Evolutionary conservation across 2,888 invertebrate species (phyloP).

Genomic region (Synanthedon andrenaeformis): DNA sequence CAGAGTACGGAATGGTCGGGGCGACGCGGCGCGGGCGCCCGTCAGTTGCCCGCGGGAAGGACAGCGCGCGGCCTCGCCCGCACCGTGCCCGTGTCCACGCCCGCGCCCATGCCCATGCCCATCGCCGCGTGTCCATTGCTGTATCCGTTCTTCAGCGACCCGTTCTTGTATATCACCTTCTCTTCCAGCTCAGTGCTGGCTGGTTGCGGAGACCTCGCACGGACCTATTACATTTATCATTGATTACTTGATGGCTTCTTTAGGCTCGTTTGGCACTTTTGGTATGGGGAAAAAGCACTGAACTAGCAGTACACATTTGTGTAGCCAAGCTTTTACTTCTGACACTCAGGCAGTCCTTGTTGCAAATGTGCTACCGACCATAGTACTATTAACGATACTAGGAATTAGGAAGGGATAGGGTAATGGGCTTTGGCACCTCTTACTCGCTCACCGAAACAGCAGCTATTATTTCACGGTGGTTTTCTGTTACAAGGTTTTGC

Average conservation of each 20-base stretch:
- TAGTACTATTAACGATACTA: too few relatives aligned
- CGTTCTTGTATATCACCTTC: conserved; percentile 39
- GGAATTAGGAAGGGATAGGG: too few relatives aligned
- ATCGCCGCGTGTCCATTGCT: conserved; percentile 45
- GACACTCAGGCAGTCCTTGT: too few relatives aligned
- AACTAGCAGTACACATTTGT: too few relatives aligned
- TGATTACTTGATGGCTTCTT: not conserved
- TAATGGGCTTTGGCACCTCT: too few relatives aligned
- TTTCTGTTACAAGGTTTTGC: too few relatives aligned
- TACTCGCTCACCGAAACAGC: too few relatives aligned
- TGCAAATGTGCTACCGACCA: too few relatives aligned
- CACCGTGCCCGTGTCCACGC: conserved; percentile 1
- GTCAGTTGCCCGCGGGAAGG: conserved; percentile 63
- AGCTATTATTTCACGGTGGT: too few relatives aligned
- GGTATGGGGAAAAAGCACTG: too few relatives aligned
- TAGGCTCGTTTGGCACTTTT: too few relatives aligned
- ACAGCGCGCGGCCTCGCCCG: conserved; percentile 53
- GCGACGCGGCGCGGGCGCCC: conserved; percentile 17
- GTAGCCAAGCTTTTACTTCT: too few relatives aligned
- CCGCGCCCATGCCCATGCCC: conserved; percentile 2
- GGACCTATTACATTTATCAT: conserved; percentile 22
- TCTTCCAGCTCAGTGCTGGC: conserved; percentile 27
- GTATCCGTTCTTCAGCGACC: conserved; percentile 45
- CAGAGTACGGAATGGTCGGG: conserved; percentile 34
- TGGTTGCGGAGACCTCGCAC: conserved; percentile 31